These are phyloP conservation scores for Natrix natrix DNA, from an alignment of 2,797 vertebrate species.

Conservation along the genomic window DNA sequence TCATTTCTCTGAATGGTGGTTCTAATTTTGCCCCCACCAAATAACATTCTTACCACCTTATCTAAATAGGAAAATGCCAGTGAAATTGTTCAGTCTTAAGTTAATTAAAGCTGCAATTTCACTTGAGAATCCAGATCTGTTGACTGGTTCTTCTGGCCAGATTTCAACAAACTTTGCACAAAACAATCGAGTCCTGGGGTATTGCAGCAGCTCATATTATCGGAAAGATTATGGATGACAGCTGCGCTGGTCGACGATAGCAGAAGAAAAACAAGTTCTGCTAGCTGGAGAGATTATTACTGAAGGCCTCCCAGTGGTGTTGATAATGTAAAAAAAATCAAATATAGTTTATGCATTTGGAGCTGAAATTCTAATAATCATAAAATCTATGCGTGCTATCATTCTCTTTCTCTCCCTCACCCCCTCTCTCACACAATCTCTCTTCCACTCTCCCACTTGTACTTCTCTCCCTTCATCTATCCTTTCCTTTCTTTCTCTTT, in stretches of 20 bases:
- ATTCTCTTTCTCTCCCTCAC: not conserved
- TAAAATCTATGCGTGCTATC: conserved; percentile 30
- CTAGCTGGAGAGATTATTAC: conserved; percentile 42
- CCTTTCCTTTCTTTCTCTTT: not conserved
- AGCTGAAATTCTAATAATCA: conserved; percentile 9
- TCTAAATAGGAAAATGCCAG: conserved; percentile 14
- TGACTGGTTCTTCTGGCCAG: conserved; percentile 17
- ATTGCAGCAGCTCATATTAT: conserved; percentile 29
- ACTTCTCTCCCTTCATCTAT: not conserved
- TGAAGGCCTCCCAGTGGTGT: conserved; percentile 21
- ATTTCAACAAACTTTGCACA: conserved; percentile 36
- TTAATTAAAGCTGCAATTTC: conserved; percentile 48
- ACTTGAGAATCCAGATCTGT: conserved; percentile 7
- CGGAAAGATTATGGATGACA: conserved; percentile 41
- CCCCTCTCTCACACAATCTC: not conserved
- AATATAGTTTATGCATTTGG: conserved; percentile 35
- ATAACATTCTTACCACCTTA: conserved; percentile 18
- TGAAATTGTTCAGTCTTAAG: conserved; percentile 28
- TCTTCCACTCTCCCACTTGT: not conserved
- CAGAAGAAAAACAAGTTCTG: conserved; percentile 35
- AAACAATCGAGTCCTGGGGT: conserved; percentile 16
- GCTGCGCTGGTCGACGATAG: conserved; percentile 4
- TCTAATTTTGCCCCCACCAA: conserved; percentile 34
- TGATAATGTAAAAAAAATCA: conserved; percentile 37
- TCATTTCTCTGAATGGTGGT: not conserved